Conservation (phyloP, 2,888 invertebrate species). For the Idaea dimidiata region DNA sequence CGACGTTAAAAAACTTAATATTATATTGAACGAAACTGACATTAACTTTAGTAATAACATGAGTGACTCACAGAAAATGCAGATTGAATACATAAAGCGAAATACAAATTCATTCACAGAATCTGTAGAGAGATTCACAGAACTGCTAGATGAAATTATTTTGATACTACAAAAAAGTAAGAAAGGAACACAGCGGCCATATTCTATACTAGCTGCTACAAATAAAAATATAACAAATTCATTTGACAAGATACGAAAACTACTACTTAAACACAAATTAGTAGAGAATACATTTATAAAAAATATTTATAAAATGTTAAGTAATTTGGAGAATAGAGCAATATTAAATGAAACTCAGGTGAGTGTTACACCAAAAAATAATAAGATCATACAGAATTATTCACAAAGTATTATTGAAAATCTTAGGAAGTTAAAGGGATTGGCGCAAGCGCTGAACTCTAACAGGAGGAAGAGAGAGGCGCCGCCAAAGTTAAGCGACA, state of each 20-base stretch:
- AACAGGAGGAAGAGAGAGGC: slow-evolving; percentile 45
- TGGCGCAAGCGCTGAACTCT: slow-evolving; percentile 45
- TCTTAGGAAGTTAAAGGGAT: slow-evolving; percentile 52
- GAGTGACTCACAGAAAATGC: slow-evolving; percentile 40
- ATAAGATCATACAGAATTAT: slow-evolving; percentile 41
- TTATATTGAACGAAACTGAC: slow-evolving; percentile 43
- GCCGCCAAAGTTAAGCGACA: slow-evolving; percentile 35
- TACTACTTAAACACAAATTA: slow-evolving; percentile 51
- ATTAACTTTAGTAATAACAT: slow-evolving; percentile 24
- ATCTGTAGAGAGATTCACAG: slow-evolving; percentile 54
- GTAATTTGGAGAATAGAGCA: slow-evolving; percentile 33
- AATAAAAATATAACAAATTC: slow-evolving; percentile 18
- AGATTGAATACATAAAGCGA: slow-evolving; percentile 53
- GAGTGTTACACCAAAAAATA: slow-evolving; percentile 23
- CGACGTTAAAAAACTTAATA: slow-evolving; percentile 47
- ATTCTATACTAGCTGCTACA: slow-evolving; percentile 7
- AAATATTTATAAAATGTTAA: slow-evolving; percentile 49
- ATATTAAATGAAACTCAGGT: slow-evolving; percentile 20
- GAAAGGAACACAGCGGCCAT: slow-evolving; percentile 10
- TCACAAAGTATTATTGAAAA: slow-evolving; percentile 56
- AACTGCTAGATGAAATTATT: slow-evolving; percentile 53
- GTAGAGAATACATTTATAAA: slow-evolving; percentile 58
- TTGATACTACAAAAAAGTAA: slow-evolving; percentile 38
- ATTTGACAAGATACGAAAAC: slow-evolving; percentile 42
- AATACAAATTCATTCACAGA: slow-evolving; percentile 51